A percentile compares a stretch with the other conserved stretches of the same genome.
These are phyloP conservation scores for Microcaecilia unicolor DNA, from an alignment of 2,797 vertebrate genomes.

Conservation along the genomic window DNA sequence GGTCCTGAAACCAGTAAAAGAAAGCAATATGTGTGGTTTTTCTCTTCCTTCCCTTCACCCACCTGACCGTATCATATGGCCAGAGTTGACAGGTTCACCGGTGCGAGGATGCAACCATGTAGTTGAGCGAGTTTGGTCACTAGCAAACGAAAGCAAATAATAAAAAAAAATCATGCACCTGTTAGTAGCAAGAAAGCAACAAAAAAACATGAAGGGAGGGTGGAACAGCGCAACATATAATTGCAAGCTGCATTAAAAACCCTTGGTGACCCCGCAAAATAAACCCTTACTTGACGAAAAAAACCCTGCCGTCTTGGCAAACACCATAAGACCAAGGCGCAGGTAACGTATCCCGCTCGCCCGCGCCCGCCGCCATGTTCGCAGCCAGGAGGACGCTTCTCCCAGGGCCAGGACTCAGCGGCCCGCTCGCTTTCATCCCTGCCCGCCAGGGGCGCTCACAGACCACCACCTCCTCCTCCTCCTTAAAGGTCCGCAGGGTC, in stretches of 20 bases:
- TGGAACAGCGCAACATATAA: too few relatives aligned
- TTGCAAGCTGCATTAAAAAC: too few relatives aligned
- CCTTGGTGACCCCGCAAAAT: too few relatives aligned
- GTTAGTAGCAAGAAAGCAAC: conserved; percentile 55
- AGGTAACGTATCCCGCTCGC: conserved; percentile 86
- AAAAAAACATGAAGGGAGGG: not conserved
- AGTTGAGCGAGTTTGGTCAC: conserved; percentile 77
- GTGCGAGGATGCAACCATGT: conserved; percentile 94
- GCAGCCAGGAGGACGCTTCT: too few relatives aligned
- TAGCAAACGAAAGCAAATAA: conserved; percentile 40
- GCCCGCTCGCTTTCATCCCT: conserved; percentile 31
- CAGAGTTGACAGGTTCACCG: conserved; percentile 91
- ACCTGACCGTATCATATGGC: conserved; percentile 97
- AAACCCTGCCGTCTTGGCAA: conserved; percentile 85
- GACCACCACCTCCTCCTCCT: conserved; percentile 12
- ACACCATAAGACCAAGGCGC: conserved; percentile 93
- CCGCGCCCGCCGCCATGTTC: conserved; percentile 89
- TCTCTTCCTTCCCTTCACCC: conserved; percentile 19
- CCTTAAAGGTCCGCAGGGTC: conserved; percentile 21
- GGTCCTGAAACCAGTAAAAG: not conserved
- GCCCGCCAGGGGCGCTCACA: conserved; percentile 26
- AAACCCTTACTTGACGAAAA: conserved; percentile 85
- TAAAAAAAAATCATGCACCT: conserved; percentile 66
- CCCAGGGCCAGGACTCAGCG: too few relatives aligned
- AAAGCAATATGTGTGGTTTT: not conserved